Base-by-base conservation (phyloP, 2,888 invertebrate species). In the Microctonus aethiopoides region DNA sequence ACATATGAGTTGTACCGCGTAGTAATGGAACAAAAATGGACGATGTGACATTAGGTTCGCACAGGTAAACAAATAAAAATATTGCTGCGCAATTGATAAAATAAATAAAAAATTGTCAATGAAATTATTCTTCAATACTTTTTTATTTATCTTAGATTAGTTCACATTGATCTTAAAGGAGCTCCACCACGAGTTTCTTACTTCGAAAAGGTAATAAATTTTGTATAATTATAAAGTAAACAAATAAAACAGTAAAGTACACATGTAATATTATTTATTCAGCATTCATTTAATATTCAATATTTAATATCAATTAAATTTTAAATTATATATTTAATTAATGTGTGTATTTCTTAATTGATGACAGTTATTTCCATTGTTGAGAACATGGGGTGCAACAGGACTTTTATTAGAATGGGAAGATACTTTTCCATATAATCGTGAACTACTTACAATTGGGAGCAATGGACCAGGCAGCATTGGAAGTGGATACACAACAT, bases 361-460 rank as follows among this genome's bases (percentile, higher is more conserved):
- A 52, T 85, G 86, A 57, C 78, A 90, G 90, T 85, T 93, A 70
- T 91, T 92, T 80, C 90, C 90, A 16, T 85, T 91, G 57, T 83
- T 92, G 74, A 87, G 88, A 78, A 87, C 89, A 83, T 90, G 93
- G 89, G 93, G 95, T 24, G 94, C 93, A 0, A 95, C 94, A 1
- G 96, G 96, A 1, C 85, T 96, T 22, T 88, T 96, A 11, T 79
- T 96, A 52, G 96, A 96, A 87, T 96, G 95, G 93, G 96, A 96
- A 82, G 96, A 96, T 81, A 95, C 94, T 73, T 96, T 96, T 86
- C 96, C 96, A 0, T 96, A 93, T 84, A 87, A 87, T 6, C 91
- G 89, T 59, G 89, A 90, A 11, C 86, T 95, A 62, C 85, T 87
- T 16, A 88, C 87, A 5, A 89, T 90, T 22, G 92, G 92, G 11